Base-by-base conservation (phyloP, 92 coral and sea anemone species). In the Parazoanthus darwini region DNA sequence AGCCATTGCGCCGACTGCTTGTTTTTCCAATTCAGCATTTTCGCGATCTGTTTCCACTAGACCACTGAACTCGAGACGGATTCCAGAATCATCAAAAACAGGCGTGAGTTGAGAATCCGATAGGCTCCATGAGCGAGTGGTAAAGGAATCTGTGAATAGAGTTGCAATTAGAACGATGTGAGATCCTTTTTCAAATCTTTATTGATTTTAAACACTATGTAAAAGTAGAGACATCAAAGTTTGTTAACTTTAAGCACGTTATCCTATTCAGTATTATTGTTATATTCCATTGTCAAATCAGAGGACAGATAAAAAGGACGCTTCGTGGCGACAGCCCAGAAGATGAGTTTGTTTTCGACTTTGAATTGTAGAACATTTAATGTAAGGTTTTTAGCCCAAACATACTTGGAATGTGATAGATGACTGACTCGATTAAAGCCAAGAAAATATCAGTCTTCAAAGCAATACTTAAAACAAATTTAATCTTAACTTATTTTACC, bases 1-100 rank as follows among this genome's bases (percentile, higher is more conserved):
- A 71, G 39, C 68, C 66, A 35, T 50, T 18, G 65, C 8, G 22
- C 39, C 44, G 18, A 70, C 15, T 13, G 50, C 48, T 44, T n/a
- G 77, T 38, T 71, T 29, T 44, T 25, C 79, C 22, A 39, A 22
- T 84, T 71, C 87, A 33, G 43, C 66, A 26, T 8, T 42, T 50
- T 71, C 6, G 15, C 66, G 44, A 26, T 71, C 66, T 26, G 79
- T 48, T 51, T 68, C 87, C 33, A 29, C 33, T 89, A 93, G 44
- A 63, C 66, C 10, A 14, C 81, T 58, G 54, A 91, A 93, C 78
- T 95, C 98, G 6, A 95, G 92, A 68, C 92, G 96, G 50, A 95
- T 89, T n/a, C 94, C 98, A 42, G 96, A 95, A 82, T 93, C 96
- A 85, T 94, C 92, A 77, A 93, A 92, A 23, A 80, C 76, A 44